Evolutionary conservation across 1,140 invertebrate genomes (phyloP).

Genomic region (Drosophila erecta): DNA sequence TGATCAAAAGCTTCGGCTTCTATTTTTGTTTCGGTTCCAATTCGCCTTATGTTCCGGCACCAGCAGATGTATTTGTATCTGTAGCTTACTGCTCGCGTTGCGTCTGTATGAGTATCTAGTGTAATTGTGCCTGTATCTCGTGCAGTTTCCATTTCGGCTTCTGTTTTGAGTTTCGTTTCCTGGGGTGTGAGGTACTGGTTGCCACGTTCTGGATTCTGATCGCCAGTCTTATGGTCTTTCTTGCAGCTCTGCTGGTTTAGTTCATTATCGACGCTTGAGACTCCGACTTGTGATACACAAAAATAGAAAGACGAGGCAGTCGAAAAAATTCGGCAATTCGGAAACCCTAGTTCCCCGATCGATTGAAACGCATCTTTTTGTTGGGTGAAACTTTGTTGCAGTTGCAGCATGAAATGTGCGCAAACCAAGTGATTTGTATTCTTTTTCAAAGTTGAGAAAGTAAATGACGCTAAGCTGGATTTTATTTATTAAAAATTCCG

Average conservation of each 20-base stretch:
- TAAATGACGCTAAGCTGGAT: too few species aligned
- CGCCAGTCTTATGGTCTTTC: conserved; percentile 68
- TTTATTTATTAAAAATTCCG: too few species aligned
- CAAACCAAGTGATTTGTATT: conserved; percentile 22
- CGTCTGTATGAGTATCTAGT: conserved; percentile 6
- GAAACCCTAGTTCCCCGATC: conserved; percentile 7
- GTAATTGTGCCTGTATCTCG: conserved; percentile 13
- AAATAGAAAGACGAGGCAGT: conserved; percentile 15
- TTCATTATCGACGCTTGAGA: conserved; percentile 75
- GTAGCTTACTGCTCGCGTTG: neutral
- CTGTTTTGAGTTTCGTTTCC: conserved; percentile 41
- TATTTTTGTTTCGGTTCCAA: conserved; percentile 1
- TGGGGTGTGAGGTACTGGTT: conserved; percentile 6
- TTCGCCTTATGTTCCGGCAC: conserved; percentile 4
- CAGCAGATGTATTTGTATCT: conserved; percentile 9
- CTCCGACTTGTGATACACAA: conserved; percentile 40
- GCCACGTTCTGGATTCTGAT: conserved; percentile 6
- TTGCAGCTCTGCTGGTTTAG: conserved; percentile 62
- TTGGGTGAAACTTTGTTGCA: conserved; percentile 2
- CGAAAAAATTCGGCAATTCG: conserved; percentile 24
- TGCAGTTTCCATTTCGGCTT: conserved; percentile 32
- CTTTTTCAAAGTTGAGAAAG: neutral
- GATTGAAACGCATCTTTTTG: conserved; percentile 15
- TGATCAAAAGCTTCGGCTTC: conserved; percentile 36
- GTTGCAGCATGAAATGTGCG: conserved; percentile 72